Base-by-base conservation (phyloP, 1,140 invertebrate species). In the Zeugodacus cucurbitae region DNA sequence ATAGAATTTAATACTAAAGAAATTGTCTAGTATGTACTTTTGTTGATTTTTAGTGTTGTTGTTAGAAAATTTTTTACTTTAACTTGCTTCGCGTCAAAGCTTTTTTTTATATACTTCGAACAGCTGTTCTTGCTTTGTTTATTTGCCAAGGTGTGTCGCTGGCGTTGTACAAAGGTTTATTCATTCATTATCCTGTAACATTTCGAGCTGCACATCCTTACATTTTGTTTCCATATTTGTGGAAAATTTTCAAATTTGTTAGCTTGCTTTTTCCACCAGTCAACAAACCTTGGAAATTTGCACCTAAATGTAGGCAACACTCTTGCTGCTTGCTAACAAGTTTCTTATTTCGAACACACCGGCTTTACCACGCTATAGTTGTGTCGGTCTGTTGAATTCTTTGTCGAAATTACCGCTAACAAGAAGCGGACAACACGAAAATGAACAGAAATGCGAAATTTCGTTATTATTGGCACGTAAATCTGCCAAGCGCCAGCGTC, bases 381-480 rank as follows among this genome's bases (percentile, higher is more conserved):
- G n/a, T 26, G 48, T 26, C 2, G 58, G 58, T 62, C 17, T 54
- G n/a, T 26, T 26, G n/a, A 7, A 26, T 26, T 26, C 10, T 74
- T 37, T 41, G 4, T 32, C 22, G n/a, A 34, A 74, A 37, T 74
- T 41, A 4, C 17, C 34, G 3, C 67, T 74, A 74, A 74, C 67
- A 74, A 74, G 67, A 41, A 37, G 20, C 67, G 67, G 67, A 74
- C 34, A 74, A 74, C 32, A 74, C 14, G 67, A 74, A 74, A 74
- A 41, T 74, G 67, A 34, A 32, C 32, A 41, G 41, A 74, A 74
- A 74, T 74, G 32, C 22, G 20, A 74, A 74, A 41, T 74, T 41
- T 74, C 67, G 34, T 22, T 41, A 74, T 74, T 41, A 37, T 74
- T 41, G 37, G 67, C 67, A 74, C 67, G 67, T n/a, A 74, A 67